A percentile compares a stretch with the other conserved stretches of the same genome.
Conservation (phyloP, 2,113 vertebrate species). For the Tragulus kanchil region DNA sequence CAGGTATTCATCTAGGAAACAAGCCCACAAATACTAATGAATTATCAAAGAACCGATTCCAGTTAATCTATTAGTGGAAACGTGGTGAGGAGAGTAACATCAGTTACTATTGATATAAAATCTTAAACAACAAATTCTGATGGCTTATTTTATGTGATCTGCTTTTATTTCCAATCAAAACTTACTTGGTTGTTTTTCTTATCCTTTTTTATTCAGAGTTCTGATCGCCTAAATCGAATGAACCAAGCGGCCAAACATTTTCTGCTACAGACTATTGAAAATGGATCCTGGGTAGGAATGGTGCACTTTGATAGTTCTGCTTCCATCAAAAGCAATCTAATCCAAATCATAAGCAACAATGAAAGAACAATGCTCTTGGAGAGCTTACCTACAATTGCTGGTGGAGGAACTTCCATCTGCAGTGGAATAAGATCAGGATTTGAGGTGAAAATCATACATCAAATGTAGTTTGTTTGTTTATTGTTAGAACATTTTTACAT, state of each 20-base stretch:
- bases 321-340: neutral
- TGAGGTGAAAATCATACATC: constrained; percentile 75
- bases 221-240: constrained; percentile 66
- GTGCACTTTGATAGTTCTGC: constrained; percentile 65
- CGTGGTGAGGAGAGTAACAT: neutral
- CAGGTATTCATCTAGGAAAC: neutral
- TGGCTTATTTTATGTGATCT: constrained; percentile 15
- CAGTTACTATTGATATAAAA: neutral
- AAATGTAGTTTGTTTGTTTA: neutral
- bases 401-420: constrained; percentile 82
- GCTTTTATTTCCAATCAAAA: neutral
- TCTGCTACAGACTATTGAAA: constrained; percentile 81
- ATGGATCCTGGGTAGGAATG: constrained; percentile 83
- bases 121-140: neutral
- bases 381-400: neutral
- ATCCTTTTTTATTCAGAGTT: neutral
- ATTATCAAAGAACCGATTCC: neutral
- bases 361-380: constrained; percentile 52
- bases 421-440: constrained; percentile 76
- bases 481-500: neutral
- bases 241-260: constrained; percentile 84
- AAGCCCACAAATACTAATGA: neutral
- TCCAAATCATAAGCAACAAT: constrained; percentile 48
- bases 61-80: neutral
- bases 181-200: neutral